Conservation (phyloP, 2,113 vertebrate genomes). For the Miniopterus natalensis region DNA sequence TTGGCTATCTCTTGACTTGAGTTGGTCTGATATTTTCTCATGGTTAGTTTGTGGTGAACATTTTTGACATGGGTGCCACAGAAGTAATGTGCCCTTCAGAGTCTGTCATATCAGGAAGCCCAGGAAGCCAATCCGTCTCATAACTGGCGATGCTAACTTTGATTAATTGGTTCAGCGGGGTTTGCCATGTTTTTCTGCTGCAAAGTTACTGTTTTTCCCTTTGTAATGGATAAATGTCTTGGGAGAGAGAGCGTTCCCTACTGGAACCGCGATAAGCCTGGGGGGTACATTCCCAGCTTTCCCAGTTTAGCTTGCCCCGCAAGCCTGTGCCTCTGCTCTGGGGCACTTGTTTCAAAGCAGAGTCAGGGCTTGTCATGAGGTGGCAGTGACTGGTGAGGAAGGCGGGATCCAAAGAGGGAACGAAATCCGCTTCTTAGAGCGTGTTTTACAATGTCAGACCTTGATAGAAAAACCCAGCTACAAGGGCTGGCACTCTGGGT, state of each 20-base stretch:
- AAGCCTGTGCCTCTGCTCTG: neutral
- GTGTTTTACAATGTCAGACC: neutral
- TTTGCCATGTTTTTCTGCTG: neutral
- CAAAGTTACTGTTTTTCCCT: neutral
- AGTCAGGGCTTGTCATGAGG: neutral
- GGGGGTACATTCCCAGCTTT: neutral
- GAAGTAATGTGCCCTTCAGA: neutral
- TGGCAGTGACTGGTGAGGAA: neutral
- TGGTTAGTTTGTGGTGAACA: neutral
- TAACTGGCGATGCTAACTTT: neutral
- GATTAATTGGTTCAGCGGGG: neutral
- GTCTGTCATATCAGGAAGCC: neutral
- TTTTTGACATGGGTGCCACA: neutral
- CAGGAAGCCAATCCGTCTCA: neutral
- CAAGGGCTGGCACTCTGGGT: neutral
- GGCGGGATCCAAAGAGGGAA: neutral
- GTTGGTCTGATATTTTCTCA: neutral
- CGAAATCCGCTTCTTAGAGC: neutral
- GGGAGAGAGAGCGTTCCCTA: neutral
- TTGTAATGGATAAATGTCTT: neutral
- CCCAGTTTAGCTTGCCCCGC: neutral
- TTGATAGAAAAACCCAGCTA: neutral
- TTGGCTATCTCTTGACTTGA: neutral
- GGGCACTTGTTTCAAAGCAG: neutral
- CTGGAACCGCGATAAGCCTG: neutral